These are phyloP conservation scores for Alcedo atthis DNA, from an alignment of 2,797 vertebrate genomes.

Conservation along the genomic window DNA sequence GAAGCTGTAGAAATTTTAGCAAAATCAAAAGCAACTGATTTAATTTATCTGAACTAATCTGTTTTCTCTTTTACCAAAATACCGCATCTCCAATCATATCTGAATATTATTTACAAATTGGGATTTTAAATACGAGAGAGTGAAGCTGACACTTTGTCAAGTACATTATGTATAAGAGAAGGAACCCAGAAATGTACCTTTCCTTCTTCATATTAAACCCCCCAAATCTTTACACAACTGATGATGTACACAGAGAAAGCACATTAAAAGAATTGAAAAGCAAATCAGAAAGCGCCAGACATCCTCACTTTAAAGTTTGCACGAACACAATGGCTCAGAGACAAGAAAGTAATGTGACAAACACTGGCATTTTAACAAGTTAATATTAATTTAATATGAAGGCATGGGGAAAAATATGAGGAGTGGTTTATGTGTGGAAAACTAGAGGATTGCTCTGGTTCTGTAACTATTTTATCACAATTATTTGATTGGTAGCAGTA, in stretches of 20 bases:
- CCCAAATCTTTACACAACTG: not conserved
- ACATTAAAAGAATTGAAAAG: not conserved
- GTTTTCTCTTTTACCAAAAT: not conserved
- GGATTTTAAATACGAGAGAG: not conserved
- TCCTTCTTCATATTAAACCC: not conserved
- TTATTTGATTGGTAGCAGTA: not conserved
- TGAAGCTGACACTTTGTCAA: not conserved
- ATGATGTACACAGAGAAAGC: not conserved
- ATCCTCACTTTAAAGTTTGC: not conserved
- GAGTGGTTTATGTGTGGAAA: not conserved
- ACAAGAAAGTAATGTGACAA: not conserved
- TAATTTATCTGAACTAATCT: not conserved
- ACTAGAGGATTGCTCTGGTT: not conserved
- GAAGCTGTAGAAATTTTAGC: not conserved
- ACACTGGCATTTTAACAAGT: not conserved
- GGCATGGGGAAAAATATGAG: rapidly evolving
- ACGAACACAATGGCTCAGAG: not conserved
- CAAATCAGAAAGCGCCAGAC: not conserved
- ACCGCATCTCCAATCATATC: not conserved
- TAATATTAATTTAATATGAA: not conserved
- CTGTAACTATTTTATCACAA: not conserved
- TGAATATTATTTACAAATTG: not conserved
- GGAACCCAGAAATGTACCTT: not conserved
- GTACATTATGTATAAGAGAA: not conserved
- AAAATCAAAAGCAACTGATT: not conserved